Percentiles rank a stretch among this genome's conserved stretches.
phyloP scores from a whole-genome alignment of 2,797 vertebrate species.

The Anomalospiza imberbis region DNA sequence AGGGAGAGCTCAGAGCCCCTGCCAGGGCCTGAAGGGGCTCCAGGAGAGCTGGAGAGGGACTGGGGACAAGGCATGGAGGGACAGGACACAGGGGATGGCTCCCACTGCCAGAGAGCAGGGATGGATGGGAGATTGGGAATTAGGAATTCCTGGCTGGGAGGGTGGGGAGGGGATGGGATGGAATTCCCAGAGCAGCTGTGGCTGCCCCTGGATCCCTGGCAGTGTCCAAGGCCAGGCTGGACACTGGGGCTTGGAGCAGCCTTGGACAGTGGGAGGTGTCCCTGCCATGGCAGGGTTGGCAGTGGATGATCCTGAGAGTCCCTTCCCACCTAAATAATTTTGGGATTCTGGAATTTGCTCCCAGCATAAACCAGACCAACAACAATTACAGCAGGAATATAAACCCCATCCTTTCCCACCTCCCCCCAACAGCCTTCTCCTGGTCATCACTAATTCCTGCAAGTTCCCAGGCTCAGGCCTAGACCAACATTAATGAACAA shows the following conservation, averaged over 20 bases:
- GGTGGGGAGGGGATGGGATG: accelerated
- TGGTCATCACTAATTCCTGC: not conserved
- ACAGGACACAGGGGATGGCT: not conserved
- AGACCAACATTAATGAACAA: not conserved
- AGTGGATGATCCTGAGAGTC: no score
- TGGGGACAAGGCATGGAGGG: not conserved
- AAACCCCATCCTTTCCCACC: not conserved
- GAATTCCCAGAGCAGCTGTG: not conserved
- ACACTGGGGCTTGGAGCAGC: accelerated
- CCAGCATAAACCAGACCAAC: not conserved
- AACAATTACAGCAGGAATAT: not conserved
- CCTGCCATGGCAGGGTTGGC: not conserved
- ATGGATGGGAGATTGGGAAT: not conserved
- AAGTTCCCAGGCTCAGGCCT: not conserved
- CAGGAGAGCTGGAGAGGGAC: not conserved
- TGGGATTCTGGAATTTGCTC: not conserved
- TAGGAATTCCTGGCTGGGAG: not conserved
- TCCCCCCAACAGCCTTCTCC: not conserved
- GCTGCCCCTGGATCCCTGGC: not conserved
- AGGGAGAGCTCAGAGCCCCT: not conserved
- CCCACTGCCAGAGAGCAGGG: not conserved
- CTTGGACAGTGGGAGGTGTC: not conserved
- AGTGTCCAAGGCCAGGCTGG: not conserved
- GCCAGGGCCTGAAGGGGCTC: accelerated
- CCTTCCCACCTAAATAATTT: not conserved